Evolutionary conservation across 2,888 invertebrate genomes (phyloP), one percentile per base, ranked within the genome.

Genomic region (Agrypnus murinus): DNA sequence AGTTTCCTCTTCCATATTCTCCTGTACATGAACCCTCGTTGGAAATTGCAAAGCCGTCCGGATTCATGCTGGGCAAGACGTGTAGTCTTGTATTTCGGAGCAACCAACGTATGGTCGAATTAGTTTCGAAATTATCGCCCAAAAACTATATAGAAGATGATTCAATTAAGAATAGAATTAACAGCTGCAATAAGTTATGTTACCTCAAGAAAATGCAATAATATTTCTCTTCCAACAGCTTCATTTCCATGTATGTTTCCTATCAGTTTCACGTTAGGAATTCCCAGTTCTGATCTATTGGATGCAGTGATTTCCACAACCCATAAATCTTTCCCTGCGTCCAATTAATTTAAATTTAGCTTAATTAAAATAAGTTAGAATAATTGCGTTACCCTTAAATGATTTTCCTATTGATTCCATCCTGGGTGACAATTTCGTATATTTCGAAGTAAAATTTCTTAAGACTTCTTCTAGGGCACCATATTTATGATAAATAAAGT

Each of bases 201-300:
- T 81, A 87, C 87, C 79, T 86, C 81, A 40, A 86, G 77, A 74
- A 92, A 86, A 74, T 89, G 88, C 2, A 92, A 84, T 50, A 93
- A 84, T 69, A 93, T 79, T 84, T 93, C 92, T 59, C 92, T 85
- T 5, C 93, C 92, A 4, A 91, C 89, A 0, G 88, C 87, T 82
- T 90, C 92, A 81, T 92, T 91, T 34, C 93, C 93, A 81, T 93
- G 93, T 86, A 93, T 92, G 82, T 92, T 93, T 31, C 89, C 93
- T 43, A 93, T 87, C 75, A 92, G 88, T 84, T 93, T 93, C 67
- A 93, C 89, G 82, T 92, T 91, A 1, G 93, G 93, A 70, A 91
- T 82, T 1, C 86, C 86, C 2, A 83, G 57, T 69, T 79, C 81
- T 25, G 78, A 77, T 69, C 78, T 77, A 2, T 83, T 83, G 0